Evolutionary conservation across 2,797 vertebrate species (phyloP).

Genomic region (Neomorphus geoffroyi): DNA sequence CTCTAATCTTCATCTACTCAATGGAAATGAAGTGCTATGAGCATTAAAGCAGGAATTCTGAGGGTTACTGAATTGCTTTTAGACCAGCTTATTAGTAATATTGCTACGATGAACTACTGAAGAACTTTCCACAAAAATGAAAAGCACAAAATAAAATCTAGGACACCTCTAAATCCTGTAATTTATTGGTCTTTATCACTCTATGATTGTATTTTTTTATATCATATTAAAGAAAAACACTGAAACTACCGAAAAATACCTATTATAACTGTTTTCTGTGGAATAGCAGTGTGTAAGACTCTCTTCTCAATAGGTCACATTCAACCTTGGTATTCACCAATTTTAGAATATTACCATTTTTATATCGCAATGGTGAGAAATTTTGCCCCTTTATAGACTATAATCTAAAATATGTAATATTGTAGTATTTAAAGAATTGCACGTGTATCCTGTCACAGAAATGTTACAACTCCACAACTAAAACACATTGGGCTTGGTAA

Average conservation of each 20-base stretch:
- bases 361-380: not conserved
- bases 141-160: not conserved
- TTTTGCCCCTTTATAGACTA: not conserved
- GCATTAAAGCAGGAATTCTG: not conserved
- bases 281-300: not conserved
- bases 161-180: not conserved
- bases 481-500: not conserved
- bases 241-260: not conserved
- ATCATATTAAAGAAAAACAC: not conserved
- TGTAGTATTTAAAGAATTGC: not conserved
- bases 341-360: not conserved
- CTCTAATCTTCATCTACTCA: not conserved
- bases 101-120: not conserved
- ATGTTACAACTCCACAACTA: not conserved
- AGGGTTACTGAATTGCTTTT: not conserved
- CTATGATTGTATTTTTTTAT: not conserved
- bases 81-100: not conserved
- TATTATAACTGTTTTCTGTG: not conserved
- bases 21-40: not conserved
- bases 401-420: not conserved
- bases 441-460: not conserved
- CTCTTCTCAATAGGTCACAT: not conserved
- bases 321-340: not conserved
- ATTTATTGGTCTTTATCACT: not conserved
- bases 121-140: not conserved